Conservation (phyloP, 1,140 invertebrate species). For the Psilanteris sp. region DNA sequence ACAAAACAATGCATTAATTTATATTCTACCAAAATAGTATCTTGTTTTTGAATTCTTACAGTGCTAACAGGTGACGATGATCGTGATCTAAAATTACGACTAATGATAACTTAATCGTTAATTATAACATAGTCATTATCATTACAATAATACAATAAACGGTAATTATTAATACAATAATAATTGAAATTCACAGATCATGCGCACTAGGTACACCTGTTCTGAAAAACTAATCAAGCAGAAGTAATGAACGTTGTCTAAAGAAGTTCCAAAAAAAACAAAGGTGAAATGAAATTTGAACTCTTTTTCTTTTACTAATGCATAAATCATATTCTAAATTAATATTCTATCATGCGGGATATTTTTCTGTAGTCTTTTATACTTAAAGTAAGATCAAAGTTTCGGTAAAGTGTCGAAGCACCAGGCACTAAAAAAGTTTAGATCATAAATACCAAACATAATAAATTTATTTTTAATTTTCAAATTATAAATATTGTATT, state of each 20-base stretch:
- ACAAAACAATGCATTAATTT: slow-evolving; percentile 46
- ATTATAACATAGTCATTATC: slow-evolving; percentile 61
- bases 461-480: not conserved
- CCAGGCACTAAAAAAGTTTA: too few species aligned
- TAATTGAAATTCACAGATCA: slow-evolving; percentile 74
- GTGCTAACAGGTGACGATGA: slow-evolving; percentile 45
- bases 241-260: slow-evolving; percentile 66
- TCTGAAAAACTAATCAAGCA: slow-evolving; percentile 74
- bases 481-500: too few species aligned
- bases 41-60: slow-evolving; percentile 39
- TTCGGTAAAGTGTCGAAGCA: slow-evolving; percentile 16
- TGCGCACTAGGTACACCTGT: slow-evolving; percentile 76
- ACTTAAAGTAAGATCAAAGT: not conserved
- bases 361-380: not conserved
- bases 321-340: too few species aligned
- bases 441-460: not conserved
- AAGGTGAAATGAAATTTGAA: too few species aligned
- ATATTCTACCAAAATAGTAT: slow-evolving; percentile 48
- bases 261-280: slow-evolving; percentile 12
- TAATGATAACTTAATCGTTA: slow-evolving; percentile 56
- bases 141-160: slow-evolving; percentile 57
- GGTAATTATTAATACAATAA: slow-evolving; percentile 54
- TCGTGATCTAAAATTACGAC: slow-evolving; percentile 45
- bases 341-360: slow-evolving; percentile 1
- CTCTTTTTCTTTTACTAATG: too few species aligned